Evolutionary conservation across 2,113 vertebrate species (phyloP).

Genomic region (Microcebus murinus): DNA sequence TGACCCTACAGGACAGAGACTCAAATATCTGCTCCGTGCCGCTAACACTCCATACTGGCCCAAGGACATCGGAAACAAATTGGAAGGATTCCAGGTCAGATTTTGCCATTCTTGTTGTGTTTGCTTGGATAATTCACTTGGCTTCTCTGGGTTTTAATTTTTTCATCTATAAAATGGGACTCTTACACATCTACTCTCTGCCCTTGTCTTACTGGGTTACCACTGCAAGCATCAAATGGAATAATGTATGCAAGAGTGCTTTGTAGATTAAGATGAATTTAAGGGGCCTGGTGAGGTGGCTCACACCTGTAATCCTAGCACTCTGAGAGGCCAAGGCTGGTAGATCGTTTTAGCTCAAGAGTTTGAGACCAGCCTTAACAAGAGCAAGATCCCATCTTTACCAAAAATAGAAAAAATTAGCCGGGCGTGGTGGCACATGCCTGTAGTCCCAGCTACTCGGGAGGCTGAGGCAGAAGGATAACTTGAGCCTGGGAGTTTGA

Average conservation of each 20-base stretch:
- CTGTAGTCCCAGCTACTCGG: too few species aligned
- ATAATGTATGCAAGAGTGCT: neutral
- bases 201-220: neutral
- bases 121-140: neutral
- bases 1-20: neutral
- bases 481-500: too few species aligned
- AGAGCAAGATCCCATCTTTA: too few species aligned
- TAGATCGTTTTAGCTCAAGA: too few species aligned
- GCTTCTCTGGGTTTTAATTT: neutral
- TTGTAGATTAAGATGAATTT: neutral
- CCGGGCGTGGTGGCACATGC: too few species aligned
- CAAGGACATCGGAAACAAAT: neutral
- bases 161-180: neutral
- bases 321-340: too few species aligned
- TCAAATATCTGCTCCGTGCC: neutral
- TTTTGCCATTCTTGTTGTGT: neutral
- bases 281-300: neutral
- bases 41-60: accelerated
- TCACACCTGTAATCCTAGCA: too few species aligned
- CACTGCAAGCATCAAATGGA: neutral
- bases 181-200: neutral
- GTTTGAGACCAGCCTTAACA: too few species aligned
- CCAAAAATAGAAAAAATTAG: too few species aligned
- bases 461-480: too few species aligned
- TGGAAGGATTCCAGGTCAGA: neutral